phyloP scores from a whole-genome alignment of 2,113 vertebrate species.

The Neodontobutis hainanensis region DNA sequence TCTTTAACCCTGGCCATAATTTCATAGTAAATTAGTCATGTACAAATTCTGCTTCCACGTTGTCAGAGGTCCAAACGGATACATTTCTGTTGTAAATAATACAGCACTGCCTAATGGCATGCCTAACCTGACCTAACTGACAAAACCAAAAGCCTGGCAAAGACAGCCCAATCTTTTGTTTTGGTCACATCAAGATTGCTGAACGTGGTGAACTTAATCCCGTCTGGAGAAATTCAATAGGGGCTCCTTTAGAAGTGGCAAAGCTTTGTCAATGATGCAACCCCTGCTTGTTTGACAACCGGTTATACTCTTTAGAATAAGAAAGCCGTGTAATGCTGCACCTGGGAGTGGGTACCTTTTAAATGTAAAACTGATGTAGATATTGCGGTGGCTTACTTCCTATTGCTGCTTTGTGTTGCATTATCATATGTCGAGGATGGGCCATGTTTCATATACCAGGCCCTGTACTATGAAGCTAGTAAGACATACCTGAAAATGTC shows the following conservation, averaged over 20 bases:
- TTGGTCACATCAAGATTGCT: background rate
- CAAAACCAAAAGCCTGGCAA: background rate
- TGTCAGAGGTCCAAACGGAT: background rate
- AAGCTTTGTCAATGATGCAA: slow-evolving; percentile 45
- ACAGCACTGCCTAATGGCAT: background rate
- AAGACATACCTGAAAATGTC: too few relatives aligned
- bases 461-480: too few relatives aligned
- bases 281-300: slow-evolving; percentile 22
- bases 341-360: too few relatives aligned
- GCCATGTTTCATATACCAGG: too few relatives aligned
- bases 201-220: slow-evolving; percentile 12
- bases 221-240: slow-evolving; percentile 44
- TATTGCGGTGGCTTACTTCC: too few relatives aligned
- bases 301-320: background rate
- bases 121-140: background rate
- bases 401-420: too few relatives aligned
- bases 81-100: background rate
- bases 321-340: background rate
- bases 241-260: slow-evolving; percentile 9
- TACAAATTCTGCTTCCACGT: background rate
- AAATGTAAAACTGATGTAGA: too few relatives aligned
- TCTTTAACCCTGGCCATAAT: background rate
- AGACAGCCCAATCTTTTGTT: slow-evolving; percentile 1
- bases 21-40: background rate
- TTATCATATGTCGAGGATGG: too few relatives aligned